Percentiles rank a stretch among this genome's conserved stretches.
These are phyloP conservation scores for Disparrhopalites patrizii DNA, from an alignment of 2,888 invertebrate species.

Conservation along the genomic window DNA sequence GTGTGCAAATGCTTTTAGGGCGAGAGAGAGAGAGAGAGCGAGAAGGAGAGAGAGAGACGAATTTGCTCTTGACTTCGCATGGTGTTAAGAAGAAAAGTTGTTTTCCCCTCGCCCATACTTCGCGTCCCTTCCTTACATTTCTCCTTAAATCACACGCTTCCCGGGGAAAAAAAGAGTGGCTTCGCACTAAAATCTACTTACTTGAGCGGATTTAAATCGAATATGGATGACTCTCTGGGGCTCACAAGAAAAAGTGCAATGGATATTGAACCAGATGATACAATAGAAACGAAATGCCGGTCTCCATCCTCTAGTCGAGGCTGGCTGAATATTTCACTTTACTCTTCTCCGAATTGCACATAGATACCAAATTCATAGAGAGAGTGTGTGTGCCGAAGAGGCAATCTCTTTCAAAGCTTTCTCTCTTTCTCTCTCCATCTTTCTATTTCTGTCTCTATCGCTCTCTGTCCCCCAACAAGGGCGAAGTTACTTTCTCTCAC, in stretches of 20 bases:
- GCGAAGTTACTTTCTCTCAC: not conserved
- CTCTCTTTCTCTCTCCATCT: not conserved
- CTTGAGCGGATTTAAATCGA: slow-evolving; percentile 28
- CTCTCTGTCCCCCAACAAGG: not conserved
- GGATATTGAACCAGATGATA: not conserved
- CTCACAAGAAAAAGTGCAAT: not conserved
- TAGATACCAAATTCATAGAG: not conserved
- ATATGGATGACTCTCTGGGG: slow-evolving; percentile 34
- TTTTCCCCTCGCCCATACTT: slow-evolving; percentile 16
- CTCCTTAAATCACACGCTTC: too few relatives aligned
- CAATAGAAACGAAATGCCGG: not conserved
- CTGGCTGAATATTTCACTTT: not conserved
- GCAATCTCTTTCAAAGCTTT: not conserved
- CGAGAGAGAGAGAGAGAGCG: not conserved
- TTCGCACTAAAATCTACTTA: slow-evolving; percentile 6
- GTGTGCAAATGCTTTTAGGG: not conserved
- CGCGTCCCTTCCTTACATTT: slow-evolving; percentile 31
- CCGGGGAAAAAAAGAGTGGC: not conserved
- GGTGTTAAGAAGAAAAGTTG: too few relatives aligned
- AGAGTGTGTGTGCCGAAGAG: not conserved
- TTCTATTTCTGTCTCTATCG: not conserved
- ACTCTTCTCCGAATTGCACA: not conserved
- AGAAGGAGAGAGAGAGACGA: slow-evolving; percentile 1
- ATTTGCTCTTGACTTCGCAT: too few relatives aligned
- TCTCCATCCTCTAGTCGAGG: not conserved